Base-by-base conservation (phyloP, 2,888 invertebrate genomes). In the Eledona agricola region DNA sequence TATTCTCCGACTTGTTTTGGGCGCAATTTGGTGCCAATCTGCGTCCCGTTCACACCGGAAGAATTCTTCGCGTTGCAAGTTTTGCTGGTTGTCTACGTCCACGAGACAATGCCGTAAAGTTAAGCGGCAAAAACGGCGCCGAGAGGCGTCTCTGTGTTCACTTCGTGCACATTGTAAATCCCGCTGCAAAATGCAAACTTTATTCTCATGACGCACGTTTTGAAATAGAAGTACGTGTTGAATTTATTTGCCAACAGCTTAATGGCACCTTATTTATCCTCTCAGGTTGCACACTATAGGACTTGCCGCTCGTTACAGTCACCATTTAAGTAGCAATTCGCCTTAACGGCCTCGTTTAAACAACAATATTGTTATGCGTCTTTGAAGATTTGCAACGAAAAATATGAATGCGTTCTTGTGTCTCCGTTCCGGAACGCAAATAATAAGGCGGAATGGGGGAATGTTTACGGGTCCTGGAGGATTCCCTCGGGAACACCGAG, bases 401-500 rank as follows among this genome's bases (percentile, higher is more conserved):
- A n/a, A n/a, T n/a, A n/a, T n/a, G n/a, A n/a, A n/a, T n/a, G n/a
- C n/a, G n/a, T n/a, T n/a, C n/a, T 28, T 6, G 29, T 29, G n/a
- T 29, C 15, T 12, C n/a, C n/a, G n/a, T n/a, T n/a, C n/a, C n/a
- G n/a, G n/a, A n/a, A n/a, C 29, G 10, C 28, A 9, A 7, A n/a
- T 6, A 9, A 23, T 11, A 15, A 40, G 40, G 40, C 17, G 2
- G 25, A 15, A 13, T 12, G 10, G 6, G 17, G 43, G 13, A 19
- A 32, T 20, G 32, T 34, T 32, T 17, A 12, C 34, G 26, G 45
- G 25, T 25, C 25, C 26, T 46, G 26, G 17, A 35, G 12, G 25
- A 34, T 46, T 46, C 46, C 46, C 34, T 25, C 11, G 35, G 46
- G 46, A 46, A 34, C 26, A 29, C 12, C 31, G 32, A 49, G 40